Base-by-base conservation (phyloP, 2,113 vertebrate genomes). In the Brevimyrus niger region DNA sequence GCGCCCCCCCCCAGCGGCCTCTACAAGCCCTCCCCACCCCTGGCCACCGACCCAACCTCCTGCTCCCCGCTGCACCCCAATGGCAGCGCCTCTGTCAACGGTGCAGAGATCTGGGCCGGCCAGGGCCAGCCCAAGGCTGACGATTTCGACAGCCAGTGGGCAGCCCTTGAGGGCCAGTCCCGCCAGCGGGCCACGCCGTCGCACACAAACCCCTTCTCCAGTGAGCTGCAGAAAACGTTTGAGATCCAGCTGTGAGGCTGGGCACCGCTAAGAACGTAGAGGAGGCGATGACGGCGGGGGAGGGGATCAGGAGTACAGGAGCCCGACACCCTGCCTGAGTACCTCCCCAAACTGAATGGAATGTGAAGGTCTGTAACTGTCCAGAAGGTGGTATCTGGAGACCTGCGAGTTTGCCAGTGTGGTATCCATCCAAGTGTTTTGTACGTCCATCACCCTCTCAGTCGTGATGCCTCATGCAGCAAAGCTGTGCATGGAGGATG, bases 181-280 rank as follows among this genome's bases (percentile, higher is more conserved):
- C 98, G 96, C 90, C 97, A 98, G 90, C 97, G 96, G 91, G 96
- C 97, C 86, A 97, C 98, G 1, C 98, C 98, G 10, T 99, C 98
- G 27, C 98, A 98, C 3, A 99, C 98, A 88, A 99, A 99, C 92
- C 98, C 98, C 86, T 99, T 99, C 95, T 99, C 98, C 87, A 98
- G 97, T 0, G 98, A 99, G 94, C 95, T 99, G 92, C 98, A 99
- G 94, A 99, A 99, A 93, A 99, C 98, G 0, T 99, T 99, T 91
- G 98, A 99, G 96, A 99, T 99, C 87, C 98, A 99, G 95, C 98
- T 99, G 92, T 99, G 95, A 97, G 88, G 48, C 85, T 91, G 93
- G 90, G 76, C 76, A 27, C 31, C 17, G 7, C 23, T 23, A 76
- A 91, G 91, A 92, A 91, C 90, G 91, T 3, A 15, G 65, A 42